Evolutionary conservation across 1,140 invertebrate species (phyloP).

Genomic region (Drosophila orena): DNA sequence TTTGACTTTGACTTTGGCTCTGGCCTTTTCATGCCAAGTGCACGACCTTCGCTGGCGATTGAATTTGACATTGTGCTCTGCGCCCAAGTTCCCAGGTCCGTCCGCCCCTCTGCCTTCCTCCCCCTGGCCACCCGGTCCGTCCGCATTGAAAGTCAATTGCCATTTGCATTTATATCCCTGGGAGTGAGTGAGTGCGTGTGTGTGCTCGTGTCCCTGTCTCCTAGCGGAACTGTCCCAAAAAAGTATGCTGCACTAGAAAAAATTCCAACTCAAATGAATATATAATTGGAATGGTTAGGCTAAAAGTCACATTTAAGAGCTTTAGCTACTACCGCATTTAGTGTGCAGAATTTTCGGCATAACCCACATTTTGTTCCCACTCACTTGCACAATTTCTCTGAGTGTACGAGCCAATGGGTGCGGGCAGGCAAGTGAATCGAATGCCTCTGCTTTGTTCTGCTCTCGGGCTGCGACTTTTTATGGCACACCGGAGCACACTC

Average conservation of each 20-base stretch:
- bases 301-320: too few species aligned
- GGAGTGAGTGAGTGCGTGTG: constrained; percentile 21
- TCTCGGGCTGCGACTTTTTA: constrained; percentile 50
- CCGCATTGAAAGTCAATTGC: constrained; percentile 70
- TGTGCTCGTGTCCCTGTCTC: constrained; percentile 9
- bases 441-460: constrained; percentile 34
- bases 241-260: constrained; percentile 20
- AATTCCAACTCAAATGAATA: background rate
- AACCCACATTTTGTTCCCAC: too few species aligned
- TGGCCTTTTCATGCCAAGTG: constrained; percentile 71
- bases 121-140: constrained; percentile 12
- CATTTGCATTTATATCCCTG: constrained; percentile 67
- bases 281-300: too few species aligned
- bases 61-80: constrained; percentile 70
- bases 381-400: background rate
- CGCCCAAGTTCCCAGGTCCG: background rate
- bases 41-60: constrained; percentile 70
- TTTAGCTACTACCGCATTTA: too few species aligned
- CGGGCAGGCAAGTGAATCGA: constrained; percentile 36
- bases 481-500: constrained; percentile 65
- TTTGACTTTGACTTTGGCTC: constrained; percentile 40
- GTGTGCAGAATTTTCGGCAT: too few species aligned
- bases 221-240: constrained; percentile 30
- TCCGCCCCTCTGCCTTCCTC: background rate
- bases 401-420: constrained; percentile 15